These are phyloP conservation scores for Melanotaenia nigrans DNA, from an alignment of 2,797 vertebrate species.

Conservation along the genomic window DNA sequence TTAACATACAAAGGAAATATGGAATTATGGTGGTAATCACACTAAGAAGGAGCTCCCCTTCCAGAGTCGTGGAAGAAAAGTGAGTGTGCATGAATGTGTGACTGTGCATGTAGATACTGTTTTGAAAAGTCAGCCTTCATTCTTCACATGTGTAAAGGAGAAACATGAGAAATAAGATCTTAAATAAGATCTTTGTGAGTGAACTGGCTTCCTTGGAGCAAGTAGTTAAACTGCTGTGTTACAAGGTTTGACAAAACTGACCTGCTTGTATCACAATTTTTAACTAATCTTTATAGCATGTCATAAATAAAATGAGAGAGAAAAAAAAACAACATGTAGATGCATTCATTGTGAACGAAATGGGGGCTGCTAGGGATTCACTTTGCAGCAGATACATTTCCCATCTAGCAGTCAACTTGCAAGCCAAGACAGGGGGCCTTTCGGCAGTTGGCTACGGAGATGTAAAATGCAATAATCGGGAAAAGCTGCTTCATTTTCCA, in stretches of 20 bases:
- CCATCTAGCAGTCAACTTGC: conserved; percentile 59
- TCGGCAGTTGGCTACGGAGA: conserved; percentile 69
- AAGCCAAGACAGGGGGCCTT: conserved; percentile 66
- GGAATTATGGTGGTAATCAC: conserved; percentile 74
- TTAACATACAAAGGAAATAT: conserved; percentile 83
- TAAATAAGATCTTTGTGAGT: not conserved
- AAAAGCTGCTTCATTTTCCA: conserved; percentile 66
- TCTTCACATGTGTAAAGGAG: conserved; percentile 47
- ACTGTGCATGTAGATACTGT: conserved; percentile 41
- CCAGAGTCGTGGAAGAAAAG: conserved; percentile 34
- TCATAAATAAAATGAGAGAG: not conserved
- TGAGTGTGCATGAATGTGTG: conserved; percentile 48
- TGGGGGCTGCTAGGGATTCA: conserved; percentile 36
- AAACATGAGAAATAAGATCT: conserved; percentile 9
- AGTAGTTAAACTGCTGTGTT: not conserved
- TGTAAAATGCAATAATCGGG: conserved; percentile 69
- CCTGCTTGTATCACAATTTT: not conserved
- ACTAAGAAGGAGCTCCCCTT: conserved; percentile 39
- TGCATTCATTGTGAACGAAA: conserved; percentile 44
- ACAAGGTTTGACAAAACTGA: not conserved
- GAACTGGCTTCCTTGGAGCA: conserved; percentile 4
- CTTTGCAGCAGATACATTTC: conserved; percentile 51
- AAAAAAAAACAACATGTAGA: conserved; percentile 51
- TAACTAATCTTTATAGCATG: not conserved
- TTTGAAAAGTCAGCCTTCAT: conserved; percentile 38